A percentile compares a stretch with the other conserved stretches of the same genome.
Evolutionary conservation across 2,888 invertebrate species (phyloP).

Genomic region (Meghimatium bilineatum): DNA sequence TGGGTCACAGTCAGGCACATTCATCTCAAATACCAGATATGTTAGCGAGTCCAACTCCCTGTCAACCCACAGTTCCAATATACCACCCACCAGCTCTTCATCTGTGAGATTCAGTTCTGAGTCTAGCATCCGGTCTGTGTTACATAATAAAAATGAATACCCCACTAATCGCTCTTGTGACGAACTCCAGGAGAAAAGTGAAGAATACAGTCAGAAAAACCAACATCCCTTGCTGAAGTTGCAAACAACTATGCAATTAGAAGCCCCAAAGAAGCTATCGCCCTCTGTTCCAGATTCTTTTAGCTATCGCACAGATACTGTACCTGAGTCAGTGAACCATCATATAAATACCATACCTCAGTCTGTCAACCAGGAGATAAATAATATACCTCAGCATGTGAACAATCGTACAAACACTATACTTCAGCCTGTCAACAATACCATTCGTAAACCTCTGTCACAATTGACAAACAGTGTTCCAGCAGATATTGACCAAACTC

Average conservation of each 20-base stretch:
- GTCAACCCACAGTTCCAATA: background rate
- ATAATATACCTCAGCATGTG: background rate
- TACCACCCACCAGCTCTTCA: background rate
- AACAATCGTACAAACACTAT: too few relatives aligned
- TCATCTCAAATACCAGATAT: background rate
- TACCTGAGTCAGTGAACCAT: background rate
- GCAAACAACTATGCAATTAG: background rate
- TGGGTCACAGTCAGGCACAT: background rate
- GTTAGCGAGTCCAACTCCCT: background rate
- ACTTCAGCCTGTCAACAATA: background rate
- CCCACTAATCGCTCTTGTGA: too few relatives aligned
- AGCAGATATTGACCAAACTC: background rate
- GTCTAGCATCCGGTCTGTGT: background rate
- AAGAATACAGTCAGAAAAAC: background rate
- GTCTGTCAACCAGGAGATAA: background rate
- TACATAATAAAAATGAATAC: background rate
- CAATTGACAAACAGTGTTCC: background rate
- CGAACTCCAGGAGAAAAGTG: background rate
- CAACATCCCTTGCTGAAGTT: background rate
- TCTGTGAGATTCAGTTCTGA: background rate
- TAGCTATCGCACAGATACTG: background rate
- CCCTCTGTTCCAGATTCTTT: background rate
- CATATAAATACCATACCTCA: background rate
- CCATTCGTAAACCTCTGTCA: too few relatives aligned
- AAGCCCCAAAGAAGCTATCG: background rate